A percentile compares a stretch with the other conserved stretches of the same genome.
Conservation (phyloP, 2,113 vertebrate species). For the Syngnathus scovelli region DNA sequence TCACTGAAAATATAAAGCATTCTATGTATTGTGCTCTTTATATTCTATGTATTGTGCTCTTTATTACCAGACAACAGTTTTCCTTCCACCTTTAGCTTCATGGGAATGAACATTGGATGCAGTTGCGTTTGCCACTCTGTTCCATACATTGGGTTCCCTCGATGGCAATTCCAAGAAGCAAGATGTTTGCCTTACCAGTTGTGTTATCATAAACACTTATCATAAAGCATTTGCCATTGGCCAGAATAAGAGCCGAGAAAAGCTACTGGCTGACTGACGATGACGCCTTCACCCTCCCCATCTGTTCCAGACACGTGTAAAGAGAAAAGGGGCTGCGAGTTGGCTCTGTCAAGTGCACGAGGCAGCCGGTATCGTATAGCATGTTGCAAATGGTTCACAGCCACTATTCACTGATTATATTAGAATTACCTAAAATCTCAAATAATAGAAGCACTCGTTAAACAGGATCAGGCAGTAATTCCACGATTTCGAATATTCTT, state of each 20-base stretch:
- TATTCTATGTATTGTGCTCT: too few relatives aligned
- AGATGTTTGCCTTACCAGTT: not conserved
- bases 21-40: too few relatives aligned
- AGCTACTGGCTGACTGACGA: slow-evolving; percentile 16
- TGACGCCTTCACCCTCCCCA: not conserved
- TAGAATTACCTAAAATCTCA: not conserved
- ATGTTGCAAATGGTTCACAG: not conserved
- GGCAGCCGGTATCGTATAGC: not conserved
- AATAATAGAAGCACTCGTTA: not conserved
- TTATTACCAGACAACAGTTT: too few relatives aligned
- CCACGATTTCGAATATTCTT: not conserved
- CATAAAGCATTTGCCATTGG: not conserved
- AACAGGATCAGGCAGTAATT: not conserved
- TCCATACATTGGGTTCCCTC: too few relatives aligned
- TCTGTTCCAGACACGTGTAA: slow-evolving; percentile 11
- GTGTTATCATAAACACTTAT: too few relatives aligned
- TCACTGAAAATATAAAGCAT: too few relatives aligned
- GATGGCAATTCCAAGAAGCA: not conserved
- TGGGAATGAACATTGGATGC: too few relatives aligned
- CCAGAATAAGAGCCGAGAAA: not conserved
- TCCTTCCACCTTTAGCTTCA: too few relatives aligned
- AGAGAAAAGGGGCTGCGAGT: not conserved
- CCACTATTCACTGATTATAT: not conserved
- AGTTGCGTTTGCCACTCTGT: too few relatives aligned
- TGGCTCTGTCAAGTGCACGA: slow-evolving; percentile 5